Percentiles rank a stretch among this genome's conserved stretches.
Conservation (phyloP, 2,888 invertebrate genomes). For the Icerya purchasi region DNA sequence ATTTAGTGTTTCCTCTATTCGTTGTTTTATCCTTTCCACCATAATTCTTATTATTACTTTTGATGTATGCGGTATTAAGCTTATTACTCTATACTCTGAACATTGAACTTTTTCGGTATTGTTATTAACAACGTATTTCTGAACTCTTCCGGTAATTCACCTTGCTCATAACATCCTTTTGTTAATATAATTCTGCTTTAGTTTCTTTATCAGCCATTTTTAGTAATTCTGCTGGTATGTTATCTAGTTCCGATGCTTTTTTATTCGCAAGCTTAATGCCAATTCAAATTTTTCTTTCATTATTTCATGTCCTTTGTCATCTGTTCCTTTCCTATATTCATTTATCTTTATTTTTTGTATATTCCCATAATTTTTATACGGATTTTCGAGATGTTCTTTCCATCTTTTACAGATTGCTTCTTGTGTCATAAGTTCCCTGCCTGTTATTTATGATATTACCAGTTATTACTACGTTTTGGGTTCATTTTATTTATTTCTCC, state of each 20-base stretch:
- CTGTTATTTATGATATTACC: no score
- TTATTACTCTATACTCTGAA: slow-evolving; percentile 1
- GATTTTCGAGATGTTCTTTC: no score
- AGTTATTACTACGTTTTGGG: not conserved
- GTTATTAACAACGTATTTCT: not conserved
- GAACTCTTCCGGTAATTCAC: not conserved
- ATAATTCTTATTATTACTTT: not conserved
- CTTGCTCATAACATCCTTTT: not conserved
- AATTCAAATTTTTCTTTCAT: not conserved
- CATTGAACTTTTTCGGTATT: not conserved
- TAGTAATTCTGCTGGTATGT: not conserved
- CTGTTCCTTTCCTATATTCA: not conserved
- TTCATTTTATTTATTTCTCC: not conserved
- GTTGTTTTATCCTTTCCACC: not conserved
- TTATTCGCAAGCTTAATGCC: not conserved
- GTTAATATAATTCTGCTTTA: not conserved
- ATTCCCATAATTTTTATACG: not conserved
- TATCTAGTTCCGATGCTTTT: not conserved
- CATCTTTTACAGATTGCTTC: no score
- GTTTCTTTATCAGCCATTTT: not conserved
- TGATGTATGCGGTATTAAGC: slow-evolving; percentile 1
- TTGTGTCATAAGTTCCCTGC: no score
- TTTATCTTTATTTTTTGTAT: not conserved
- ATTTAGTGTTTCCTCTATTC: not conserved
- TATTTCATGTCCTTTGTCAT: not conserved